A percentile compares a stretch with the other conserved stretches of the same genome.
These are phyloP conservation scores for Drosophila paulistorum DNA, from an alignment of 1,140 invertebrate species.

Conservation along the genomic window DNA sequence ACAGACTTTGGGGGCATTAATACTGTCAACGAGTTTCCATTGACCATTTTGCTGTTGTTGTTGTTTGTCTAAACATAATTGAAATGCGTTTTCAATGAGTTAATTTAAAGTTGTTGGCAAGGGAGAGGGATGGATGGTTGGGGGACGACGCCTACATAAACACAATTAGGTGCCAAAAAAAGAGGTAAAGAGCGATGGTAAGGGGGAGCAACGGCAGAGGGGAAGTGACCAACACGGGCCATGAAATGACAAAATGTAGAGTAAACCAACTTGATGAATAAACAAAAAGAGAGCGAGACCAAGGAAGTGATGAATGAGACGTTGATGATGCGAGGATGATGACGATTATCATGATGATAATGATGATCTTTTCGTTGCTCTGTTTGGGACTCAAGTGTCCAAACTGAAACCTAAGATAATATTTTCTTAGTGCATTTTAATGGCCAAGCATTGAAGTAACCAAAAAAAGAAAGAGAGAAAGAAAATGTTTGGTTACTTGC, in stretches of 20 bases:
- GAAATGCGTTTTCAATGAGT: slow-evolving; percentile 77
- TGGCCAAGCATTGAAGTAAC: slow-evolving; percentile 58
- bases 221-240: slow-evolving; percentile 41
- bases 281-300: slow-evolving; percentile 24
- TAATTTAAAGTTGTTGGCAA: slow-evolving; percentile 61
- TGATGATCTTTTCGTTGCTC: slow-evolving; percentile 9
- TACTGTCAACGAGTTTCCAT: slow-evolving; percentile 64
- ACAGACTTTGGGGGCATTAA: slow-evolving; percentile 53
- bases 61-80: slow-evolving; percentile 79
- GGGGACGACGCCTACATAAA: slow-evolving; percentile 72
- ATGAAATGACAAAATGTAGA: slow-evolving; percentile 79
- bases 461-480: slow-evolving; percentile 24
- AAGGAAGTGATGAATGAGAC: slow-evolving; percentile 47
- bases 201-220: slow-evolving; percentile 4
- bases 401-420: slow-evolving; percentile 65
- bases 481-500: background rate
- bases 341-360: slow-evolving; percentile 2
- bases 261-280: slow-evolving; percentile 68
- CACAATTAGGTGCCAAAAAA: slow-evolving; percentile 77
- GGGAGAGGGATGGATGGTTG: background rate
- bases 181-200: background rate
- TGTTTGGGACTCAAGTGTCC: slow-evolving; percentile 49
- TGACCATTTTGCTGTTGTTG: slow-evolving; percentile 21
- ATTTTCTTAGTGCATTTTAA: slow-evolving; percentile 78
- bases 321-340: slow-evolving; percentile 40